Percentiles rank a stretch among this genome's conserved stretches.
Conservation (phyloP, 2,113 vertebrate species). For the Oryzias woworae region DNA sequence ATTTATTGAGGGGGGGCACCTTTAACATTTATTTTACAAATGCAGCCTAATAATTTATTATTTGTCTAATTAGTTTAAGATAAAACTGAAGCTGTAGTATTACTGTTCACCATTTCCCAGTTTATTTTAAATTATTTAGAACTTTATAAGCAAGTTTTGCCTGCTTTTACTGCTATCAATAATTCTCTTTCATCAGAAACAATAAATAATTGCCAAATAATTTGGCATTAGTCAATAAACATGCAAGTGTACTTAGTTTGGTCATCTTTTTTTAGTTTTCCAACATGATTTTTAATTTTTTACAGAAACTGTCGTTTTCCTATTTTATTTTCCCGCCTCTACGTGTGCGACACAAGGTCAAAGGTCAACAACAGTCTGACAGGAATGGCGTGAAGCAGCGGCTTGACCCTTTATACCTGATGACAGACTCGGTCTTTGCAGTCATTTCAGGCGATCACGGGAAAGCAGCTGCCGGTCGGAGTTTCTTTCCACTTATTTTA, state of each 20-base stretch:
- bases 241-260: background rate
- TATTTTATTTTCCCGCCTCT: background rate
- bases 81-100: too few relatives aligned
- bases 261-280: background rate
- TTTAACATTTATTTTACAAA: too few relatives aligned
- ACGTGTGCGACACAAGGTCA: slow-evolving; percentile 2
- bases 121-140: too few relatives aligned
- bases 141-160: too few relatives aligned
- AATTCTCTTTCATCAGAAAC: too few relatives aligned
- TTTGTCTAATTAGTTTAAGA: too few relatives aligned
- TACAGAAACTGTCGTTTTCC: background rate
- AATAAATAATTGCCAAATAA: background rate
- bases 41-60: too few relatives aligned
- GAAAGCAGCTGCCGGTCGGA: background rate
- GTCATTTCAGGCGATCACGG: slow-evolving; percentile 12
- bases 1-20: too few relatives aligned
- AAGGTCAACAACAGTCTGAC: slow-evolving; percentile 6
- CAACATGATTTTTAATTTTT: background rate
- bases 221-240: background rate
- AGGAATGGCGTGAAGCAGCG: background rate
- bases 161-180: too few relatives aligned
- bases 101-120: too few relatives aligned
- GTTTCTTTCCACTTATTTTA: background rate
- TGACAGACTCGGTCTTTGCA: slow-evolving; percentile 11
- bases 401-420: slow-evolving; percentile 14